A percentile compares a stretch with the other conserved stretches of the same genome.
Conservation (phyloP, 2,113 vertebrate genomes). For the mouse (Mus musculus) region DNA sequence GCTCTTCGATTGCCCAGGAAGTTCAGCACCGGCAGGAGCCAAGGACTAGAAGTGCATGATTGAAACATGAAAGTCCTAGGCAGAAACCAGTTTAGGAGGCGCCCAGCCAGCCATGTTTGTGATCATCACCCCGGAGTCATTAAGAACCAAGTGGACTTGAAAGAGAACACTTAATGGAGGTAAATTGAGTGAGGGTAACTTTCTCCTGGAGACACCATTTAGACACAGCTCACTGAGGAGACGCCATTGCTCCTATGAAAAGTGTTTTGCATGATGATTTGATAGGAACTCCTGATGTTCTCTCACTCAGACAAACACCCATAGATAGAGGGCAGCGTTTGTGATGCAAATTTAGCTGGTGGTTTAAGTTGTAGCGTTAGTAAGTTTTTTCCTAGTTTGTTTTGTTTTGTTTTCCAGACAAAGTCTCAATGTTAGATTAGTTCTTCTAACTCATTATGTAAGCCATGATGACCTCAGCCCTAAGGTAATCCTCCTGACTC, state of each 20-base stretch:
- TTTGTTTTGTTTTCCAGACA: background rate
- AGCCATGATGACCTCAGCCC: background rate
- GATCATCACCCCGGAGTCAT: background rate
- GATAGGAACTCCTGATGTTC: background rate
- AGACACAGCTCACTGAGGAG: background rate
- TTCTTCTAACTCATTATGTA: background rate
- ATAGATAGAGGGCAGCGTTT: background rate
- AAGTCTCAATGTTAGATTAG: no score
- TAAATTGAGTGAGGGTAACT: constrained; percentile 17
- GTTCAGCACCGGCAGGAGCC: background rate
- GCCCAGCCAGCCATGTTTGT: background rate
- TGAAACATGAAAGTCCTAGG: background rate
- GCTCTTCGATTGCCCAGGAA: background rate
- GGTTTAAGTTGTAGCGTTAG: background rate
- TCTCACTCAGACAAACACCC: background rate
- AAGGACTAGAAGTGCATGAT: background rate
- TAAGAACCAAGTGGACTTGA: constrained; percentile 29
- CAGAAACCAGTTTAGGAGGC: constrained; percentile 9
- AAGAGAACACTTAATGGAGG: background rate
- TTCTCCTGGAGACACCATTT: background rate
- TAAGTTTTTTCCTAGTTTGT: background rate
- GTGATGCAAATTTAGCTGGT: background rate
- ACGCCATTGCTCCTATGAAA: background rate
- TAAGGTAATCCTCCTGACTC: background rate
- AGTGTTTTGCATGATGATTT: background rate